Evolutionary conservation across 2,888 invertebrate genomes (phyloP), one percentile per base, ranked within the genome.

Genomic region (Mylabris sibirica): DNA sequence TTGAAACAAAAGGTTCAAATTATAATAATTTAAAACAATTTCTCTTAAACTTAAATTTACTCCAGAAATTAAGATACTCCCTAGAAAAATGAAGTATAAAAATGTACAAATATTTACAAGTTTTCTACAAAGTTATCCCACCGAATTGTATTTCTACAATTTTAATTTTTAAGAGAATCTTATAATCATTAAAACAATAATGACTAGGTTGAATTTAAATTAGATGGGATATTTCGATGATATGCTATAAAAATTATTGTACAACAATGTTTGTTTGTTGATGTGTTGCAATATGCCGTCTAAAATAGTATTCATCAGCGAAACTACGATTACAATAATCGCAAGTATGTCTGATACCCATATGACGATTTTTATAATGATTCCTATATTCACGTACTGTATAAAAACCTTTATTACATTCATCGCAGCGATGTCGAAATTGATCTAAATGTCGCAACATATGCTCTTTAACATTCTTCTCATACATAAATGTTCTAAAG

Each of bases 341-440:
- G 68, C 85, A 85, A 64, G 81, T 82, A 73, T 84, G 84, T 66
- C 85, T 75, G 12, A 85, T 84, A 2, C 85, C 85, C 83, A 84
- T 84, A 67, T 85, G 85, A 71, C 84, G 78, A 70, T 85, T 84
- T 69, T 84, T 84, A 68, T 84, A 84, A 74, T 85, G 85, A 70
- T 84, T 84, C 64, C 84, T 77, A 70, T 84, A 85, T 70, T 85
- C 85, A 44, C 85, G 78, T 3, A 85, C 83, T 0, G 84, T 84
- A 74, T 84, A 85, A 73, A 85, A 85, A 0, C 85, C 85, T 74
- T 85, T 85, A 70, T 82, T 83, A 68, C 85, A 85, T 67, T 84
- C 82, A 53, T 84, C 84, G 67, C 85, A 85, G 11, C 82, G 74
- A 74, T 84, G 84, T 67, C 84, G 76, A 73, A 84, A 85, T 74